Evolutionary conservation across 2,888 invertebrate species (phyloP).

Genomic region (Plagiodera versicolora): DNA sequence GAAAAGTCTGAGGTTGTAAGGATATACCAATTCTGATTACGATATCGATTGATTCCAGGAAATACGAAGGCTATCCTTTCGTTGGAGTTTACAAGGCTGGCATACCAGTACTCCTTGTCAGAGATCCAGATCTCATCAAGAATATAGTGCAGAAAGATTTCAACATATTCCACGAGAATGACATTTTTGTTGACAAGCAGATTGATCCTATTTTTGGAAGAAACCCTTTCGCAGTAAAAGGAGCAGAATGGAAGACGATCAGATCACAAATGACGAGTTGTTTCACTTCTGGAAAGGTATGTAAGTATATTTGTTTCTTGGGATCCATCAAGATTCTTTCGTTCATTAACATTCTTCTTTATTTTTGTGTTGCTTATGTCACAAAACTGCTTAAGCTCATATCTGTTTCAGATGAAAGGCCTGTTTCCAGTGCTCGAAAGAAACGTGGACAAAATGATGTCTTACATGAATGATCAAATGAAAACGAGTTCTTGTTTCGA

Average conservation of each 20-base stretch:
- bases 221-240: constrained; percentile 56
- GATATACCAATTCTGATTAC: too few relatives aligned
- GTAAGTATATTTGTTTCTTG: not conserved
- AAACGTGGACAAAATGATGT: constrained; percentile 52
- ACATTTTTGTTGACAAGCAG: constrained; percentile 49
- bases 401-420: constrained; percentile 52
- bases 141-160: constrained; percentile 49
- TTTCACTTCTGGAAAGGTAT: constrained; percentile 55
- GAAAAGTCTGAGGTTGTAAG: too few relatives aligned
- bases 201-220: constrained; percentile 55
- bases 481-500: constrained; percentile 46
- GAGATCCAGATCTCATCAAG: constrained; percentile 49
- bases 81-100: constrained; percentile 48
- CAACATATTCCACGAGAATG: constrained; percentile 50
- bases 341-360: too few relatives aligned
- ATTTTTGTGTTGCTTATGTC: too few relatives aligned
- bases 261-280: constrained; percentile 57
- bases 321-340: too few relatives aligned
- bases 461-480: constrained; percentile 49
- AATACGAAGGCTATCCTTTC: constrained; percentile 44
- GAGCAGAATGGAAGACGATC: constrained; percentile 57
- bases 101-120: constrained; percentile 44
- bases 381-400: too few relatives aligned
- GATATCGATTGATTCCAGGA: constrained; percentile 35
- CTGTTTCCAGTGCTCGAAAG: constrained; percentile 56